These are phyloP conservation scores for Cossypha polioptera DNA, from an alignment of 2,797 vertebrate species.

Conservation along the genomic window DNA sequence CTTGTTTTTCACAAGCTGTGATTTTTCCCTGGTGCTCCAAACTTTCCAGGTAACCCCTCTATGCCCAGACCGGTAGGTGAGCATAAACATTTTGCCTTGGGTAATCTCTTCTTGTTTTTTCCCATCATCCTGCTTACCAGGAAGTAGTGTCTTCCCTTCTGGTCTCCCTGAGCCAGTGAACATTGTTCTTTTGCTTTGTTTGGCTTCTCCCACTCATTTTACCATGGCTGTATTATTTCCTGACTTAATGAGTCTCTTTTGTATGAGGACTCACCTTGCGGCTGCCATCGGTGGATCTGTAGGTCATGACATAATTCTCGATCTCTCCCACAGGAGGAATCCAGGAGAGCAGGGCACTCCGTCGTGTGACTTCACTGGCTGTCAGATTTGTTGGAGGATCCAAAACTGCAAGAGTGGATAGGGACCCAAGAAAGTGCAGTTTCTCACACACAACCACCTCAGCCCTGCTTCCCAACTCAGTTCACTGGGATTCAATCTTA, in stretches of 20 bases:
- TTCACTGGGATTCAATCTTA: background rate
- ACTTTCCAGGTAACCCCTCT: background rate
- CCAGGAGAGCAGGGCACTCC: constrained; percentile 93
- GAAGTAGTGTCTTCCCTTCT: background rate
- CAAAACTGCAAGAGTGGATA: constrained; percentile 80
- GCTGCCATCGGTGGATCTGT: constrained; percentile 87
- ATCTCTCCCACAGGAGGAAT: constrained; percentile 88
- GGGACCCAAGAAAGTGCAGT: background rate
- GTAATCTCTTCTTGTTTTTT: background rate
- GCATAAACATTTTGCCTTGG: background rate
- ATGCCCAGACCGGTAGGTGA: background rate
- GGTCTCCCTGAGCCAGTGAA: background rate
- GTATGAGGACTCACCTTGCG: constrained; percentile 80
- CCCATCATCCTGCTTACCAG: background rate
- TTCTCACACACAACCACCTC: background rate
- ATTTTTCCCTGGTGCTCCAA: background rate
- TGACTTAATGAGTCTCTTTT: background rate
- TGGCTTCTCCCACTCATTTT: background rate
- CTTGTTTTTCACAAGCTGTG: background rate
- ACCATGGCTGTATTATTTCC: background rate
- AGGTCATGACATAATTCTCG: constrained; percentile 94
- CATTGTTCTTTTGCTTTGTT: background rate
- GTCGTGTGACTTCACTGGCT: constrained; percentile 90
- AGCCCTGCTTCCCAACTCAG: background rate
- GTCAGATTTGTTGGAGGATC: constrained; percentile 92